Evolutionary conservation across 2,888 invertebrate species (phyloP).

Genomic region (Fragum whitleyi): DNA sequence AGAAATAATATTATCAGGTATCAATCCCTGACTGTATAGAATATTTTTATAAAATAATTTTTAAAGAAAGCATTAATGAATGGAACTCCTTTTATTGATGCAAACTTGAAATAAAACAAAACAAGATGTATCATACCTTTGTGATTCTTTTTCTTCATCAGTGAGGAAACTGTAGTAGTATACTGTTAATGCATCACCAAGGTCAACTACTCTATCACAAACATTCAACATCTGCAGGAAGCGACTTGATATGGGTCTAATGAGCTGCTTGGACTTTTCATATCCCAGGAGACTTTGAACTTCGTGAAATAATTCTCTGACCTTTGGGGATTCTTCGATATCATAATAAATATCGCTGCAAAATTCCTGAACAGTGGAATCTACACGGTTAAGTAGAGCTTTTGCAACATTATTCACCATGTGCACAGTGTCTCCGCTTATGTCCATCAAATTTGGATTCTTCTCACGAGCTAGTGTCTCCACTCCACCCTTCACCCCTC

Average conservation of each 20-base stretch:
- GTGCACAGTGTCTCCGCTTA: constrained; percentile 43
- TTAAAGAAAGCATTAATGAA: not conserved
- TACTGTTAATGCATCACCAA: constrained; percentile 26
- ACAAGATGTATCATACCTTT: constrained; percentile 37
- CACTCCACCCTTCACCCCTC: constrained; percentile 39
- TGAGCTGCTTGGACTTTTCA: constrained; percentile 21
- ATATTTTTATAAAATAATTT: not conserved
- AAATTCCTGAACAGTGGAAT: constrained; percentile 14
- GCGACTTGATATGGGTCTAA: constrained; percentile 42
- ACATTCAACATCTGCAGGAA: constrained; percentile 51
- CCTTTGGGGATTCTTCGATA: constrained; percentile 53
- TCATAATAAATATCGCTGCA: constrained; percentile 46
- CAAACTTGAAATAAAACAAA: too few species aligned
- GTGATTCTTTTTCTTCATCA: constrained; percentile 39
- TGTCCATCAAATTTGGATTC: constrained; percentile 32
- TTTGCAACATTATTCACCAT: constrained; percentile 49
- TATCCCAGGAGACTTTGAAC: constrained; percentile 29
- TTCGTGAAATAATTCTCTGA: constrained; percentile 30
- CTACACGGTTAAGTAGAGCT: constrained; percentile 23
- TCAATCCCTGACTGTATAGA: not conserved
- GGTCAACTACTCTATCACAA: constrained; percentile 6
- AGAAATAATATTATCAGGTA: not conserved
- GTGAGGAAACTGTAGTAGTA: constrained; percentile 44
- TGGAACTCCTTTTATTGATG: too few species aligned
- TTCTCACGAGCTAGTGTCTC: constrained; percentile 28